Percentiles rank a stretch among this genome's conserved stretches.
These are phyloP conservation scores for Andinoacara biseriatus DNA, from an alignment of 2,113 vertebrate species.

Conservation along the genomic window DNA sequence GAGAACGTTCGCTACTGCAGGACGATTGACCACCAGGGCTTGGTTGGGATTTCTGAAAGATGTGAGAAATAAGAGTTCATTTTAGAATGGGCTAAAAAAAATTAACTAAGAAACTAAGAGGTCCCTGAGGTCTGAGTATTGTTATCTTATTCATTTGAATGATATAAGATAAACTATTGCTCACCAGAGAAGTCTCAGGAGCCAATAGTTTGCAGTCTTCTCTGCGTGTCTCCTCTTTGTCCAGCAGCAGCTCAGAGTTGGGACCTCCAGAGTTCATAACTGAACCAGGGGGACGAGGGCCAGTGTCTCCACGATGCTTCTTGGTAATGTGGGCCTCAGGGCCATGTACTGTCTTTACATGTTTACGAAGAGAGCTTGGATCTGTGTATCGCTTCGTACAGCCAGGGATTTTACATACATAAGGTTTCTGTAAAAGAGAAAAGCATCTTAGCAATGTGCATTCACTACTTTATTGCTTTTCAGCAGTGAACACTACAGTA, in stretches of 20 bases:
- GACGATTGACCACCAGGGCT: constrained; percentile 95
- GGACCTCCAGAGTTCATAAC: constrained; percentile 70
- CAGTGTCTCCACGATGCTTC: constrained; percentile 90
- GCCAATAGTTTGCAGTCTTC: constrained; percentile 89
- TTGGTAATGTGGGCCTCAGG: constrained; percentile 98
- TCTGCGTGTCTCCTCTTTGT: constrained; percentile 85
- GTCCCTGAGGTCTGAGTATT: neutral
- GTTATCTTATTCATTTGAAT: neutral
- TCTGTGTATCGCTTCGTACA: constrained; percentile 98
- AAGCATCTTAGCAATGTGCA: neutral
- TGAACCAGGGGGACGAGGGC: constrained; percentile 75
- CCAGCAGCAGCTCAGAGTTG: constrained; percentile 84
- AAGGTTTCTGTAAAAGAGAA: constrained; percentile 87
- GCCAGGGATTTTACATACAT: constrained; percentile 95
- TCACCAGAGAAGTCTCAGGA: constrained; percentile 87
- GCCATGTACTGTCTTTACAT: constrained; percentile 96
- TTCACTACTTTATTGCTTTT: neutral
- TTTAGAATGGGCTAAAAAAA: neutral
- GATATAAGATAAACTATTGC: constrained; percentile 19
- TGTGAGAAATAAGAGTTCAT: neutral
- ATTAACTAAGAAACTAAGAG: neutral
- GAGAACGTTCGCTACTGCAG: constrained; percentile 96
- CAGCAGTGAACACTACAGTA: constrained; percentile 66
- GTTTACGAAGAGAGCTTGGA: constrained; percentile 94
- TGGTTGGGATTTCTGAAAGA: constrained; percentile 89